A percentile compares a stretch with the other conserved stretches of the same genome.
Evolutionary conservation across 2,113 vertebrate species (phyloP).

Genomic region (Salvator merianae): DNA sequence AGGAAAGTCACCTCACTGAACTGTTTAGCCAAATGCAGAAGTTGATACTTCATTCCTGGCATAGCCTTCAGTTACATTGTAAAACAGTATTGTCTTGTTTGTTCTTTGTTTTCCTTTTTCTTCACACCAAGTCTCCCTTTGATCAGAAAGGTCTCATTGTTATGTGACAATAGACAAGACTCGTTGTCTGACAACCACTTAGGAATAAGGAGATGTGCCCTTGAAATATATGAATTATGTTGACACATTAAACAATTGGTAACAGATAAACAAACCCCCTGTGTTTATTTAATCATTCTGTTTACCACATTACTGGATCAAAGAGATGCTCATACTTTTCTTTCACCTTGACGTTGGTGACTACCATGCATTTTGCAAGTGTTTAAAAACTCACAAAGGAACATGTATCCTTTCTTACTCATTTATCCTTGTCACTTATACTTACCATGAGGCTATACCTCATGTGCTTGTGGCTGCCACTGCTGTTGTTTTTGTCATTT

Average conservation of each 20-base stretch:
- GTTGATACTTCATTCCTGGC: background rate
- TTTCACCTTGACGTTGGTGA: conserved; percentile 63
- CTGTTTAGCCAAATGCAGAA: conserved; percentile 19
- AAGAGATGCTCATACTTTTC: conserved; percentile 49
- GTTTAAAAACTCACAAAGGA: conserved; percentile 60
- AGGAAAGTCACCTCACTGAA: conserved; percentile 5
- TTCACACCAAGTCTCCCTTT: conserved; percentile 17
- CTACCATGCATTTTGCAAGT: conserved; percentile 61
- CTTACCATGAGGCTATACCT: conserved; percentile 53
- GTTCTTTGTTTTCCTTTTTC: conserved; percentile 37
- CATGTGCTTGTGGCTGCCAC: background rate
- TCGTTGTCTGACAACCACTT: conserved; percentile 37
- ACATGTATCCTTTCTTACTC: conserved; percentile 57
- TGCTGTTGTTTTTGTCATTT: conserved; percentile 18
- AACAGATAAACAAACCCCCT: conserved; percentile 38
- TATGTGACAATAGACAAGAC: conserved; percentile 26
- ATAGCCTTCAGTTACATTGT: conserved; percentile 17
- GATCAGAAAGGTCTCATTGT: conserved; percentile 35
- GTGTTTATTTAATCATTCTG: conserved; percentile 54
- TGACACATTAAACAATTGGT: conserved; percentile 24
- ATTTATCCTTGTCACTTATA: conserved; percentile 72
- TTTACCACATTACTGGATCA: conserved; percentile 59
- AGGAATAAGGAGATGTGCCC: conserved; percentile 38
- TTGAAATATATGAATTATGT: conserved; percentile 47
- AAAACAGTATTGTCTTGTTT: background rate